A percentile compares a stretch with the other conserved stretches of the same genome.
These are phyloP conservation scores for Caiman crocodilus DNA, from an alignment of 2,797 vertebrate genomes.

Conservation along the genomic window DNA sequence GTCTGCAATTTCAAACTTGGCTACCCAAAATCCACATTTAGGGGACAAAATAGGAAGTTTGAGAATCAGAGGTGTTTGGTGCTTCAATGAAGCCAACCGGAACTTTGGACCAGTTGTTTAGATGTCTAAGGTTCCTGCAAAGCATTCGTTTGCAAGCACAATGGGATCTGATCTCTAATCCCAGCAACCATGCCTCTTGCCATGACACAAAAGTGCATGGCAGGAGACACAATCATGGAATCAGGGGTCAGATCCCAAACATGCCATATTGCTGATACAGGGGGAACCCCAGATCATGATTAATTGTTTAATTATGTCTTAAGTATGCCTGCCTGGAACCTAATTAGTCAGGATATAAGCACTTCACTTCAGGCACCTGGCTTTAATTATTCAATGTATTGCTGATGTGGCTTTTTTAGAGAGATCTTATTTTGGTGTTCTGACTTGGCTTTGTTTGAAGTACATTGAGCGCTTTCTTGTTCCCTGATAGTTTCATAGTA, in stretches of 20 bases:
- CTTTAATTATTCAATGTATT: background rate
- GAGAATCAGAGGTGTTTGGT: background rate
- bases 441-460: constrained; percentile 16
- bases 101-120: background rate
- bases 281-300: too few relatives aligned
- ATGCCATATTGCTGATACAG: too few relatives aligned
- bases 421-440: background rate
- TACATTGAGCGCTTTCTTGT: constrained; percentile 17
- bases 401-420: background rate
- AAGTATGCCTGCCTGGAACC: too few relatives aligned
- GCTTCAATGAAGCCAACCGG: background rate
- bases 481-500: too few relatives aligned
- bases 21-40: background rate
- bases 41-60: background rate
- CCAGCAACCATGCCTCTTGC: too few relatives aligned
- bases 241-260: too few relatives aligned
- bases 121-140: background rate
- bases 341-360: background rate
- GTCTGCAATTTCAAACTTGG: background rate
- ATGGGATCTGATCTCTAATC: too few relatives aligned
- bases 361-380: background rate
- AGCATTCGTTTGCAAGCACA: too few relatives aligned
- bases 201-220: too few relatives aligned
- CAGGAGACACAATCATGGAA: too few relatives aligned
- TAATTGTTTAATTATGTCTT: too few relatives aligned